Conservation (phyloP, 2,888 invertebrate species). For the Ormyrus labotus region DNA sequence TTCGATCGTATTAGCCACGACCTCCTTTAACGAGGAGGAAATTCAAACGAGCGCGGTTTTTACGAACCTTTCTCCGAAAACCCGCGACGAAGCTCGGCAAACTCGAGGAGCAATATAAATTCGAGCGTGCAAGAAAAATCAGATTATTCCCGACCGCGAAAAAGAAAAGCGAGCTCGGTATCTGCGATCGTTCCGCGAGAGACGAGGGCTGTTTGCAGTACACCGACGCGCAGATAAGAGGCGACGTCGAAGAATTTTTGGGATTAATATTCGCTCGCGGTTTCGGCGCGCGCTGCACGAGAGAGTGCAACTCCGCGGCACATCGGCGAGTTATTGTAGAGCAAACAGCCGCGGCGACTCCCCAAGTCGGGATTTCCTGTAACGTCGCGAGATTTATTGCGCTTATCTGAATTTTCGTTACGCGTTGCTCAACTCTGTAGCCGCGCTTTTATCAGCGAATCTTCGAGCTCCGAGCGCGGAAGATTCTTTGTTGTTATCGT, state of each 20-base stretch:
- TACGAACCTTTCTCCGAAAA: background rate
- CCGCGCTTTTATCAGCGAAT: too few relatives aligned
- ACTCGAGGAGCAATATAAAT: background rate
- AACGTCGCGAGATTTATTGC: background rate
- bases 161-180: background rate
- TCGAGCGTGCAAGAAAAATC: background rate
- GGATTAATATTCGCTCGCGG: conserved; percentile 24
- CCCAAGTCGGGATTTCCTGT: background rate
- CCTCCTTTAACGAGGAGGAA: too few relatives aligned
- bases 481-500: too few relatives aligned
- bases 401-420: background rate
- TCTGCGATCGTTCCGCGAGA: background rate
- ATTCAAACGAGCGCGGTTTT: background rate
- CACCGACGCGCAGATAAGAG: conserved; percentile 37
- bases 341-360: background rate
- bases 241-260: conserved; percentile 34
- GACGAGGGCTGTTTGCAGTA: conserved; percentile 31
- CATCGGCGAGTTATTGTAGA: background rate
- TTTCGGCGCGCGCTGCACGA: background rate
- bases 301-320: background rate
- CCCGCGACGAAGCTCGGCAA: background rate
- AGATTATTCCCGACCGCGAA: too few relatives aligned
- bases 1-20: background rate
- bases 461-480: too few relatives aligned
- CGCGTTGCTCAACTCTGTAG: background rate